phyloP scores from a whole-genome alignment of 2,888 invertebrate species.

The Callimorpha dominula region DNA sequence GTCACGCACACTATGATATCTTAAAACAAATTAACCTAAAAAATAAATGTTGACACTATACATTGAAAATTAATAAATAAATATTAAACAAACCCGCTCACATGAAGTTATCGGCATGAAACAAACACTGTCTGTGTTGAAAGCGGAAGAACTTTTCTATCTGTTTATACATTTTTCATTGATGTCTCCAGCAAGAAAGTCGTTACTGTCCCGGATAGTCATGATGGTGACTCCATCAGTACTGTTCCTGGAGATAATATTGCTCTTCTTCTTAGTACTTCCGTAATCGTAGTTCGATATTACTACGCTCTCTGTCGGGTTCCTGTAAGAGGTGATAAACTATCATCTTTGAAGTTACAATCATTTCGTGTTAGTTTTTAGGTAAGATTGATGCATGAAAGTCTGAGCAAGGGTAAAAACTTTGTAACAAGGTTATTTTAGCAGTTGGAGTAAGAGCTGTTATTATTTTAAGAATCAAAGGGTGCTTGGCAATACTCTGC shows the following conservation, averaged over 20 bases:
- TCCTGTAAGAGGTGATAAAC: constrained; percentile 76
- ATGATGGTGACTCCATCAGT: constrained; percentile 80
- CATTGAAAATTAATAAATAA: not conserved
- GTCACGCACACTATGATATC: constrained; percentile 13
- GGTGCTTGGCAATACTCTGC: too few relatives aligned
- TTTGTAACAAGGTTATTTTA: not conserved
- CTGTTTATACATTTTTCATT: constrained; percentile 74
- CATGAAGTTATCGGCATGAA: not conserved
- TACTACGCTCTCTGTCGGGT: constrained; percentile 82
- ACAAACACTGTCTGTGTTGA: not conserved
- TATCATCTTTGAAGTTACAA: constrained; percentile 62
- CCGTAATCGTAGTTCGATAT: constrained; percentile 84
- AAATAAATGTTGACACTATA: not conserved
- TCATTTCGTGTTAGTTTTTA: not conserved
- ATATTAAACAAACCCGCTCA: not conserved
- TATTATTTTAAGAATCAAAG: not conserved
- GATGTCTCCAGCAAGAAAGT: constrained; percentile 69
- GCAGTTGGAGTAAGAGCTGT: not conserved
- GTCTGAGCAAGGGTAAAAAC: not conserved
- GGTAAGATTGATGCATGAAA: not conserved
- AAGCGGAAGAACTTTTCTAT: constrained; percentile 59
- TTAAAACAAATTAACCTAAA: not conserved
- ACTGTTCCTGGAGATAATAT: constrained; percentile 76
- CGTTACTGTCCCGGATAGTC: constrained; percentile 74
- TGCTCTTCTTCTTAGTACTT: constrained; percentile 81